Evolutionary conservation across 2,888 invertebrate genomes (phyloP), one percentile per base, ranked within the genome.

Genomic region (Spilarctia lutea): DNA sequence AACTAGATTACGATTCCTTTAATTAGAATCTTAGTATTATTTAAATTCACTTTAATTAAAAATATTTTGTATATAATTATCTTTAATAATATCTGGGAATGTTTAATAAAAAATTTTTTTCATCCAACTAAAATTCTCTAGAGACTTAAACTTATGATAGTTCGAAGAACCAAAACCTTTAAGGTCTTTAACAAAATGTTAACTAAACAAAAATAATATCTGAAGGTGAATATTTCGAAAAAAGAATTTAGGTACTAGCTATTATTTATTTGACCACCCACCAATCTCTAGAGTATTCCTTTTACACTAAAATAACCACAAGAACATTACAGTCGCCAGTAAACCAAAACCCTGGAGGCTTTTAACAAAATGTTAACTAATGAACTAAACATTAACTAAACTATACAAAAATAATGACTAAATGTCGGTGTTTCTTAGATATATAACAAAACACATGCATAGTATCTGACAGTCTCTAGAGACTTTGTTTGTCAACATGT

Each of bases 351-450:
- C 74, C 79, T 84, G 85, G 85, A 74, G 89, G 87, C 79, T 6
- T 68, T 67, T 71, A 72, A 27, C 72, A 87, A 90, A 89, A 72
- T 82, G 87, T 85, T 76, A 83, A 86, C 87, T 90, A 91, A 91
- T 89, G 87, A 85, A 75, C 77, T 84, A 81, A 85, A 85, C 87
- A 90, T 89, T 87, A 67, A 75, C 74, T 81, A 80, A 74, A 79
- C 75, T 24, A 13, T 4, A 18, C 52, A 56, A 71, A 66, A 74
- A 56, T 74, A 74, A 52, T 69, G 13, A 27, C 30, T 52, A 66
- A 63, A n/a, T 73, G 71, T 48, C 18, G 71, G 73, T 68, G 68
- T 45, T 60, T 45, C 45, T 45, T 70, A 66, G 66, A 71, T 52
- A 10, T n/a, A 27, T 20, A 35, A 56, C 52, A 71, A 68, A 67